These are phyloP conservation scores for Malaclemys terrapin DNA, from an alignment of 2,113 vertebrate genomes.

Conservation along the genomic window DNA sequence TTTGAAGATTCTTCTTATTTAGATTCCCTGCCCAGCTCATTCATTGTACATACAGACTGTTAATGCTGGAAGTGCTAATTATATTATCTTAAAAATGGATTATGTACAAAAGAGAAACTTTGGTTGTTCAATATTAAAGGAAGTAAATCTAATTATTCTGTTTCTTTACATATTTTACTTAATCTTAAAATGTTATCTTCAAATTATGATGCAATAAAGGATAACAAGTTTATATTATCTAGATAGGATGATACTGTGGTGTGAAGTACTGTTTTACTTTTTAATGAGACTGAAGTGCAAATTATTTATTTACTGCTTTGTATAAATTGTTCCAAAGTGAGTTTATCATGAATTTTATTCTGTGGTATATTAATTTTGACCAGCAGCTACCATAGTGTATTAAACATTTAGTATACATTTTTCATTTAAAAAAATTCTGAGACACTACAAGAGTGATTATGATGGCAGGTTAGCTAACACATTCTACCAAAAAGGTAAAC, in stretches of 20 bases:
- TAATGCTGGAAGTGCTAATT: constrained; percentile 82
- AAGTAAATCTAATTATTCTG: constrained; percentile 77
- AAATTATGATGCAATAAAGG: constrained; percentile 75
- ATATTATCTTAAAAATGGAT: constrained; percentile 85
- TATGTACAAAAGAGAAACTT: constrained; percentile 81
- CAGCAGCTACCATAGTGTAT: neutral
- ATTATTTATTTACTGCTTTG: constrained; percentile 82
- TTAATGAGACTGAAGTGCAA: constrained; percentile 73
- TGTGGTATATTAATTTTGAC: constrained; percentile 67
- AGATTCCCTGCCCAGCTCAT: constrained; percentile 52
- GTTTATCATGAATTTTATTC: constrained; percentile 77
- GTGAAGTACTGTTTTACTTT: constrained; percentile 70
- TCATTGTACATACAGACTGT: constrained; percentile 80
- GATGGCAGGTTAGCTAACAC: neutral
- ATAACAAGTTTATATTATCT: constrained; percentile 67
- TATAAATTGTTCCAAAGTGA: constrained; percentile 74
- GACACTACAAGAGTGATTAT: constrained; percentile 33
- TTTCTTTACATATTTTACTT: constrained; percentile 78
- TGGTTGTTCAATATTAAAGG: constrained; percentile 85
- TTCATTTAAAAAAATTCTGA: constrained; percentile 15
- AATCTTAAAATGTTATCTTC: constrained; percentile 60
- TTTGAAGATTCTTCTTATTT: constrained; percentile 70
- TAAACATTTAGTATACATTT: neutral
- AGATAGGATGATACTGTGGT: constrained; percentile 61
- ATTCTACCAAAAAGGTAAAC: constrained; percentile 15